These are phyloP conservation scores for Beris chalybata DNA, from an alignment of 2,888 invertebrate species.

Conservation along the genomic window DNA sequence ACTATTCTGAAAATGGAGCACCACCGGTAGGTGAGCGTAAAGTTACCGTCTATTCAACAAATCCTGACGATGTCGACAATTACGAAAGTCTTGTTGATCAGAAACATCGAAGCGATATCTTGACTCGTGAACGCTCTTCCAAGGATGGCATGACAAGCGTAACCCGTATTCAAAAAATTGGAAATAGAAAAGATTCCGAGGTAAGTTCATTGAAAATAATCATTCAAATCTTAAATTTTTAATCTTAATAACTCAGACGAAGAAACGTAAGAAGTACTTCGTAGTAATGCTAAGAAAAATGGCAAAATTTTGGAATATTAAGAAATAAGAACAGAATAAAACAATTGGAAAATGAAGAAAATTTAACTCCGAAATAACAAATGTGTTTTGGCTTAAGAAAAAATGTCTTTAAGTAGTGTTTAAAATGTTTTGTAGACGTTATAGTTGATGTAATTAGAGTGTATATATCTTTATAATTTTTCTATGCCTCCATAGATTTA, in stretches of 20 bases:
- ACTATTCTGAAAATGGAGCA: constrained; percentile 69
- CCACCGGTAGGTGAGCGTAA: constrained; percentile 70
- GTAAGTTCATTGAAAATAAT: constrained; percentile 19
- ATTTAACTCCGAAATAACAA: background rate
- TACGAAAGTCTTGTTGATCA: constrained; percentile 40
- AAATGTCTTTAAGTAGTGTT: too few relatives aligned
- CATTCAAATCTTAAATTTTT: background rate
- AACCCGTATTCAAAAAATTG: constrained; percentile 48
- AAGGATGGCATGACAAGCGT: constrained; percentile 56
- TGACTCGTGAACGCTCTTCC: constrained; percentile 56
- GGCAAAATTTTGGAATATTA: constrained; percentile 17
- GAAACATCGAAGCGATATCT: constrained; percentile 45
- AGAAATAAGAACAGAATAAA: constrained; percentile 2
- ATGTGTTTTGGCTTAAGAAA: too few relatives aligned
- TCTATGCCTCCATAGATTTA: too few relatives aligned
- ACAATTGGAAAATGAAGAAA: background rate
- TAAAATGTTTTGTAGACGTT: too few relatives aligned
- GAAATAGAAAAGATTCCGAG: constrained; percentile 43
- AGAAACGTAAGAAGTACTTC: constrained; percentile 7
- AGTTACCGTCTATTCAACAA: constrained; percentile 70
- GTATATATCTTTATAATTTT: too few relatives aligned
- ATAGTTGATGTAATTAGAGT: too few relatives aligned
- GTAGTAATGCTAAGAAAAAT: constrained; percentile 13
- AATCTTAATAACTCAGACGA: background rate
- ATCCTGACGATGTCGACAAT: constrained; percentile 58